Percentiles rank a stretch among this genome's conserved stretches.
Conservation (phyloP, 2,888 invertebrate genomes). For the Ophion ellenae region DNA sequence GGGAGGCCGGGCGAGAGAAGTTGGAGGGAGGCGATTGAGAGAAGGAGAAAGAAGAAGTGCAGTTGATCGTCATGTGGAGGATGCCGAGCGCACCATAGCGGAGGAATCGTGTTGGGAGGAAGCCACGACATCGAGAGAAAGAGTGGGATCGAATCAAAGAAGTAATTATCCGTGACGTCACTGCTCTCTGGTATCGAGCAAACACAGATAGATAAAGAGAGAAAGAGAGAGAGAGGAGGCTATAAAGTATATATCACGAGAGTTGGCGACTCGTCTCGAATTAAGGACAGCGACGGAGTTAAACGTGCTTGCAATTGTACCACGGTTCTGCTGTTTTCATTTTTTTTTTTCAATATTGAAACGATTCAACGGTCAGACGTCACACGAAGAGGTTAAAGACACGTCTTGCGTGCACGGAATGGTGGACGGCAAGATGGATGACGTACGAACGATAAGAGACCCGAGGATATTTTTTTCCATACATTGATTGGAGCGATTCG, state of each 20-base stretch:
- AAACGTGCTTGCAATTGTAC: conserved; percentile 56
- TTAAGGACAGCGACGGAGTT: conserved; percentile 65
- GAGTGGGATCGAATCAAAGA: conserved; percentile 75
- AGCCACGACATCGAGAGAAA: conserved; percentile 28
- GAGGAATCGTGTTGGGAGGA: conserved; percentile 14
- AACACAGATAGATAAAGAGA: background rate
- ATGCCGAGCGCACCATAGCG: conserved; percentile 19
- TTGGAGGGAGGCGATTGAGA: conserved; percentile 50
- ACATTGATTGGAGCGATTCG: background rate
- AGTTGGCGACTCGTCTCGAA: conserved; percentile 61
- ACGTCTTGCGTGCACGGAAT: conserved; percentile 18
- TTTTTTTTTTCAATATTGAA: conserved; percentile 39
- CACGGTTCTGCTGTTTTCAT: conserved; percentile 38
- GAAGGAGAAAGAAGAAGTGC: conserved; percentile 36
- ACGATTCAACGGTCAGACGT: conserved; percentile 47
- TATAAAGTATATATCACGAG: conserved; percentile 57
- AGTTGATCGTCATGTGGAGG: conserved; percentile 47
- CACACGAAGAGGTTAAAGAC: conserved; percentile 45
- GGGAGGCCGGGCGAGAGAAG: conserved; percentile 29
- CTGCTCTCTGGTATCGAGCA: conserved; percentile 74
- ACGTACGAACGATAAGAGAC: background rate
- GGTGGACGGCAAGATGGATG: conserved; percentile 19
- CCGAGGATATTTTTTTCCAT: background rate
- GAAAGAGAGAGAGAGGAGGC: conserved; percentile 17
- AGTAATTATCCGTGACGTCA: conserved; percentile 82